Conservation (phyloP, 2,888 invertebrate genomes). For the Leptura quadrifasciata region DNA sequence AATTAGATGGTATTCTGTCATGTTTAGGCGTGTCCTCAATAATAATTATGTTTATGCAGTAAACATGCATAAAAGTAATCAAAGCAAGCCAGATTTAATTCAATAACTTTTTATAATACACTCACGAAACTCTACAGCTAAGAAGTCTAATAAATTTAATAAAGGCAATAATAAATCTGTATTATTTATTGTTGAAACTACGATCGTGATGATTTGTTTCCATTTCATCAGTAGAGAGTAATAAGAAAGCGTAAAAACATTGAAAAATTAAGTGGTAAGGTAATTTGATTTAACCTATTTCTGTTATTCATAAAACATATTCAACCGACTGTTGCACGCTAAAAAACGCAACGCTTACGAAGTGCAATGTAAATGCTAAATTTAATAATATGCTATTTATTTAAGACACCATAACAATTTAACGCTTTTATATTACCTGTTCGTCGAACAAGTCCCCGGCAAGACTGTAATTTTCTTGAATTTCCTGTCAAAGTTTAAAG, state of each 20-base stretch:
- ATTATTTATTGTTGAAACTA: slow-evolving; percentile 12
- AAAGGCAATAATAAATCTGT: slow-evolving; percentile 14
- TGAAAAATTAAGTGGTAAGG: slow-evolving; percentile 10
- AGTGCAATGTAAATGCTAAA: background rate
- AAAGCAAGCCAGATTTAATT: slow-evolving; percentile 12
- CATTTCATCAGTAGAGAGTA: slow-evolving; percentile 26
- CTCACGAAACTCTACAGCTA: background rate
- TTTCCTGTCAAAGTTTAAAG: too few relatives aligned
- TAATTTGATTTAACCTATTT: slow-evolving; percentile 36
- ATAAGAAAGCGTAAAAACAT: slow-evolving; percentile 34
- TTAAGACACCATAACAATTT: background rate
- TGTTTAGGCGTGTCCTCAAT: background rate
- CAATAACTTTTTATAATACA: background rate
- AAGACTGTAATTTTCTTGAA: too few relatives aligned
- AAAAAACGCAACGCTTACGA: background rate
- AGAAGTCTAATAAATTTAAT: background rate
- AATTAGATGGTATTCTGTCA: background rate
- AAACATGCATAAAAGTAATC: slow-evolving; percentile 9
- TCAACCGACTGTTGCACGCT: background rate
- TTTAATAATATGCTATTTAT: slow-evolving; percentile 1
- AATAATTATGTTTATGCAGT: slow-evolving; percentile 12
- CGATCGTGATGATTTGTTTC: slow-evolving; percentile 25
- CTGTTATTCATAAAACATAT: background rate
- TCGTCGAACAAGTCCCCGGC: too few relatives aligned
- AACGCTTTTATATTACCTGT: background rate